Evolutionary conservation across 2,888 invertebrate genomes (phyloP), one percentile per base, ranked within the genome.

Genomic region (Pseudanteris insignis): DNA sequence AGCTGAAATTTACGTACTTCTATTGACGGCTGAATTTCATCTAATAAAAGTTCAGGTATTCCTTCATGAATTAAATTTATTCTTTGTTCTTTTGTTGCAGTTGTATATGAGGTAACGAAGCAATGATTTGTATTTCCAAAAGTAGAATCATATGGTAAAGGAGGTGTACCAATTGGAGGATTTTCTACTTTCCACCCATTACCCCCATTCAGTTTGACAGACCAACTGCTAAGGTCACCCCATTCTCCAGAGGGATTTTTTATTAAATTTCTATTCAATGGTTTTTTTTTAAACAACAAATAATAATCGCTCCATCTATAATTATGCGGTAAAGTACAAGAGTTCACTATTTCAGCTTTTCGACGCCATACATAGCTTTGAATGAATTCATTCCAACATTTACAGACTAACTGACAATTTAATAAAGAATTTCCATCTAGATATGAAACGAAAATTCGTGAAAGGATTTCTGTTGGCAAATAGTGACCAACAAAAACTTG

Each of bases 91-190:
- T 86, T 86, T 8, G 53, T 66, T 66, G 84, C 83, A 4, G 58
- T 58, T 2, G 64, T 28, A 69, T 77, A 86, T 1, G 86, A 85
- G 9, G 86, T 85, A 1, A 81, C 83, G 75, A 86, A 86, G 70
- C 85, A 86, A 47, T 73, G 72, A 5, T 75, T 74, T 36, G 73
- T 68, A 1, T 77, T 79, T 50, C 78, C 71, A 64, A 83, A 82
- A 9, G 82, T 78, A 7, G 80, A 76, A 29, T 80, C 74, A 21
- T 57, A 21, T 1, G 84, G 84, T 25, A 84, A 64, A 1, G 74
- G 73, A 40, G 82, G 81, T 29, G 78, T 73, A 8, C 84, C 84
- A 1, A 25, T 2, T 1, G 85, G 85, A 18, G 81, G 79, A 61
- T 74, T 65, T 73, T 86, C 85, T 8, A 85, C 74, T 41, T 2